Percentiles rank a stretch among this genome's conserved stretches.
Conservation (phyloP, 1,140 invertebrate genomes). For the Thaumatotibia leucotreta region DNA sequence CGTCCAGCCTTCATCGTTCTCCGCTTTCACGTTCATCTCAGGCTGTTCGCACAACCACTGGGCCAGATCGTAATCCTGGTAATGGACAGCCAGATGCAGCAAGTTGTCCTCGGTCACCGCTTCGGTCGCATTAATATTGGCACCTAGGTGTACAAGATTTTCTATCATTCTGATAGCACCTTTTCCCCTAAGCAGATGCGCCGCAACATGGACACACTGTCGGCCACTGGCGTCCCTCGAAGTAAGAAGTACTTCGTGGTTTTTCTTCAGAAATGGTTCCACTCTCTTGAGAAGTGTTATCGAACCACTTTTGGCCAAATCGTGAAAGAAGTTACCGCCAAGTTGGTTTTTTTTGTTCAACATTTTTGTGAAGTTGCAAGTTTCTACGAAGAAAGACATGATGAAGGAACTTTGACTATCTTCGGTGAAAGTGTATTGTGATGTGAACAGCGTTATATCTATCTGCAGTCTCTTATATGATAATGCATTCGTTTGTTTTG, state of each 20-base stretch:
- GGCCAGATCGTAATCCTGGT: background rate
- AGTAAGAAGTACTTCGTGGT: background rate
- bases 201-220: background rate
- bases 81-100: background rate
- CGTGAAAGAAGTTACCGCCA: background rate
- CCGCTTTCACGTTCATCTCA: background rate
- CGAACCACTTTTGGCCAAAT: background rate
- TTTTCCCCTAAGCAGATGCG: background rate
- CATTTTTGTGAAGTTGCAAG: too few species aligned
- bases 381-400: too few species aligned
- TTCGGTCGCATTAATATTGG: background rate
- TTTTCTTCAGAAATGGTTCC: background rate
- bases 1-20: too few species aligned
- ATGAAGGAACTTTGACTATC: too few species aligned
- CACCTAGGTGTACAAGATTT: background rate
- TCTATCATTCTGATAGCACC: background rate
- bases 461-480: too few species aligned
- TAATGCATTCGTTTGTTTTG: too few species aligned
- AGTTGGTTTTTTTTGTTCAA: too few species aligned
- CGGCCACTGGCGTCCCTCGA: background rate
- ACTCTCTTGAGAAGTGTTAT: background rate
- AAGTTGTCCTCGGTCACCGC: background rate
- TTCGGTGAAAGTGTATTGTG: too few species aligned
- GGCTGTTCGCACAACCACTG: background rate
- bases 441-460: too few species aligned